Evolutionary conservation across 23 tunicate genomes (phyloP).

Genomic region (Ciona savignyi): DNA sequence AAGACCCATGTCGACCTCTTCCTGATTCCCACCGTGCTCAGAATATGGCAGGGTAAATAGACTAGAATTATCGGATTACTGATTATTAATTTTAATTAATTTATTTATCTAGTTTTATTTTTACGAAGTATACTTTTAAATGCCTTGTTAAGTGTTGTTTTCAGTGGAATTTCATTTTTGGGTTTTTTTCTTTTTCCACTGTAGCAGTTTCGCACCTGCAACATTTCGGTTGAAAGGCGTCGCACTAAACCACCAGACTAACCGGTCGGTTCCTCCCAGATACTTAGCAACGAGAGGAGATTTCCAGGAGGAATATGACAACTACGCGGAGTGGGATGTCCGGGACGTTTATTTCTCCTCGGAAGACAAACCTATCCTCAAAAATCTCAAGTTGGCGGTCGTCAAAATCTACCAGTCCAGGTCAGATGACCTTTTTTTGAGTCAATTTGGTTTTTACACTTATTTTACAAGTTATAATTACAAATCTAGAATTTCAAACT

Average conservation of each 20-base stretch:
- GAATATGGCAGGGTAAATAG: conserved; percentile 59
- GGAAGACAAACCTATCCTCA: conserved; percentile 56
- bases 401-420: conserved; percentile 82
- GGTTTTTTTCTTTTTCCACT: too few species aligned
- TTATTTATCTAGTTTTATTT: not conserved
- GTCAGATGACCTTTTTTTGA: not conserved
- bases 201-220: too few species aligned
- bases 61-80: not conserved
- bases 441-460: too few species aligned
- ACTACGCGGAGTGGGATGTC: conserved; percentile 77
- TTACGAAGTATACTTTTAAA: not conserved
- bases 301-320: conserved; percentile 67
- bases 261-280: too few species aligned
- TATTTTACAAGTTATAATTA: too few species aligned
- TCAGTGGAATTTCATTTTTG: too few species aligned
- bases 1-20: conserved; percentile 82
- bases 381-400: conserved; percentile 51
- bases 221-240: too few species aligned
- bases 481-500: too few species aligned
- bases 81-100: not conserved
- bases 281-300: conserved; percentile 82
- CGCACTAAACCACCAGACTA: too few species aligned
- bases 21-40: conserved; percentile 91
- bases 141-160: not conserved
- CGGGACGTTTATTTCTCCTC: conserved; percentile 64